Conservation (phyloP, 2,113 vertebrate genomes). For the Furnarius figulus region DNA sequence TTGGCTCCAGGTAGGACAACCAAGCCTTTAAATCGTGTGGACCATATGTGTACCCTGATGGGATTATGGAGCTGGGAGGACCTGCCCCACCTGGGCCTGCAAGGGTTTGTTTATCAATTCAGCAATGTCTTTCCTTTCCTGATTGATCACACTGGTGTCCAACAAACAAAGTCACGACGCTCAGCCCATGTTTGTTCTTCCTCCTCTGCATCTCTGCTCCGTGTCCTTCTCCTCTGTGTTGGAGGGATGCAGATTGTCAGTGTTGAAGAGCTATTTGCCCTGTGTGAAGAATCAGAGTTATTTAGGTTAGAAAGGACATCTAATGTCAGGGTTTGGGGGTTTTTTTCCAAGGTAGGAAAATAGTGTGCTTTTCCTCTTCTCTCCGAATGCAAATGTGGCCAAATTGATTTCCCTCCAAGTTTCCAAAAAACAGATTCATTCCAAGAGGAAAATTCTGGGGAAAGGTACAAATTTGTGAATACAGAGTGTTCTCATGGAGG, state of each 20-base stretch:
- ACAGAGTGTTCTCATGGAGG: background rate
- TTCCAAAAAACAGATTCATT: background rate
- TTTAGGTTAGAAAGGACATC: background rate
- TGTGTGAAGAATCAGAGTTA: background rate
- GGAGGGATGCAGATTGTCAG: background rate
- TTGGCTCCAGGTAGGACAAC: background rate
- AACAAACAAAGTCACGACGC: fast-evolving
- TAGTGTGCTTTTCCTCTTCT: background rate
- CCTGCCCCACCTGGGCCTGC: background rate
- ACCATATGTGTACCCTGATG: no score
- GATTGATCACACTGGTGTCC: background rate
- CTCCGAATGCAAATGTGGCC: background rate
- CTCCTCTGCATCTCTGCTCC: background rate
- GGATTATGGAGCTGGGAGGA: background rate
- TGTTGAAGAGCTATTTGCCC: background rate
- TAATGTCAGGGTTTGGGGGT: background rate
- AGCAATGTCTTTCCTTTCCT: background rate
- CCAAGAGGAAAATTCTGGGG: slow-evolving; percentile 19
- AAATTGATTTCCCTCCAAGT: slow-evolving; percentile 24
- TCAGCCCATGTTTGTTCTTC: background rate
- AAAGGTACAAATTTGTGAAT: slow-evolving; percentile 27
- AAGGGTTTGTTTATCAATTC: background rate
- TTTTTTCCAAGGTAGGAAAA: slow-evolving; percentile 7
- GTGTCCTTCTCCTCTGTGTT: background rate
- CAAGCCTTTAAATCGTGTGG: background rate